phyloP scores from a whole-genome alignment of 2,113 vertebrate genomes.

The Elachura formosa region DNA sequence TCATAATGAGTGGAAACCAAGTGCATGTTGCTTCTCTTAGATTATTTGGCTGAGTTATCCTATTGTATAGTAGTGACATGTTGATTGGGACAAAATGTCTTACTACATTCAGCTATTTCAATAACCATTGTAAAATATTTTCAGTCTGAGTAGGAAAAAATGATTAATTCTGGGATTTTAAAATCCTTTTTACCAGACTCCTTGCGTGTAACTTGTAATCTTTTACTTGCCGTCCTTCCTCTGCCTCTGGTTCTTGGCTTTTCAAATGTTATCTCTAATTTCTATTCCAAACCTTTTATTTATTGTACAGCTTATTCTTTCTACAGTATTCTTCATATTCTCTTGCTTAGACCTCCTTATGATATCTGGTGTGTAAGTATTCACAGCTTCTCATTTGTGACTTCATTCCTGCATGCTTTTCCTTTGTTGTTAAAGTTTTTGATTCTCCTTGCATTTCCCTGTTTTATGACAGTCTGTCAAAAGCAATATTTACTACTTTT shows the following conservation, averaged over 20 bases:
- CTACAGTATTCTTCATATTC: neutral
- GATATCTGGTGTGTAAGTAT: neutral
- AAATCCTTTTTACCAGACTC: neutral
- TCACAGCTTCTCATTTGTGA: neutral
- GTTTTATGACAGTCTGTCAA: neutral
- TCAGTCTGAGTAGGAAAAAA: neutral
- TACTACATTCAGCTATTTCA: constrained; percentile 19
- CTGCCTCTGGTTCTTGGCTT: neutral
- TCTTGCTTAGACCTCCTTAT: neutral
- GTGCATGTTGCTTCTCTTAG: neutral
- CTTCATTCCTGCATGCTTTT: neutral
- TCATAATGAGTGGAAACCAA: constrained; percentile 30
- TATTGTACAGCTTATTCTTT: neutral
- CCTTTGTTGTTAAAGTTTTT: neutral
- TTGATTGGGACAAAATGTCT: constrained; percentile 36
- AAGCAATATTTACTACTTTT: neutral
- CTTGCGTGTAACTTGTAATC: neutral
- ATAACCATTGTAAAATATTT: constrained; percentile 10
- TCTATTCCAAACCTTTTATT: neutral
- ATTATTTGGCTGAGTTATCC: constrained; percentile 23
- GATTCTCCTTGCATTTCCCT: neutral
- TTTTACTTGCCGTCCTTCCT: neutral
- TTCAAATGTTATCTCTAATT: neutral
- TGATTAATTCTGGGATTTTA: neutral
- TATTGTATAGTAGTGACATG: constrained; percentile 13